Base-by-base conservation (phyloP, 2,888 invertebrate genomes). In the Tortricodes alternella region DNA sequence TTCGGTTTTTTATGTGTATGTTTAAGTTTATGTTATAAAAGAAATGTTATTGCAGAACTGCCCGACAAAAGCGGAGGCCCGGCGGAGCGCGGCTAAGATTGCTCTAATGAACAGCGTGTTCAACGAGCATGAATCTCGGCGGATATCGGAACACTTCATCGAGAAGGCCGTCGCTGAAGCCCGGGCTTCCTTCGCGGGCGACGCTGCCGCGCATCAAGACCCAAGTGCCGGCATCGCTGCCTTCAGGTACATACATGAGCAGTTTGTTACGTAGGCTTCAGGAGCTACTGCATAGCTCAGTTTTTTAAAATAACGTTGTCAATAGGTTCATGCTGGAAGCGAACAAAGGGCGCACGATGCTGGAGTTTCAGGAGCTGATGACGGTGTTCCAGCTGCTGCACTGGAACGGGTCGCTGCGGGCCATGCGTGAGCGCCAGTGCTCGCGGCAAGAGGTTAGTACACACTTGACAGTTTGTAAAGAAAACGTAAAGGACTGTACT, bases 91-190 rank as follows among this genome's bases (percentile, higher is more conserved):
- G 0, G 98, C 98, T 1, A 98, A 98, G 91, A 98, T 98, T 66
- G 98, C 98, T 1, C 91, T 98, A 13, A 98, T 98, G 98, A 98
- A 98, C 89, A 98, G 97, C 7, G 97, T 98, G 46, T 98, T 98
- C 86, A 98, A 98, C 80, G 98, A 98, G 74, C 98, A 98, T 84
- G 98, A 98, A 35, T 97, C 97, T 1, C 91, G 98, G 56, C 93
- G 96, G 67, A 98, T 98, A 71, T 96, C 97, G 3, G 97, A 98
- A 75, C 97, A 97, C 74, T 98, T 98, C 80, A 97, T 98, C 52
- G 96, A 97, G 79, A 97, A 97, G 85, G 98, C 98, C 27, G 96
- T 98, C 27, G 93, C 95, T 13, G 98, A 98, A 83, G 98, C 98
- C n/a, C 92, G 96, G 43, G 94, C 95, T 24, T 96, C 97, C 37